These are phyloP conservation scores for Spodoptera littoralis DNA, from an alignment of 2,888 invertebrate genomes.

Conservation along the genomic window DNA sequence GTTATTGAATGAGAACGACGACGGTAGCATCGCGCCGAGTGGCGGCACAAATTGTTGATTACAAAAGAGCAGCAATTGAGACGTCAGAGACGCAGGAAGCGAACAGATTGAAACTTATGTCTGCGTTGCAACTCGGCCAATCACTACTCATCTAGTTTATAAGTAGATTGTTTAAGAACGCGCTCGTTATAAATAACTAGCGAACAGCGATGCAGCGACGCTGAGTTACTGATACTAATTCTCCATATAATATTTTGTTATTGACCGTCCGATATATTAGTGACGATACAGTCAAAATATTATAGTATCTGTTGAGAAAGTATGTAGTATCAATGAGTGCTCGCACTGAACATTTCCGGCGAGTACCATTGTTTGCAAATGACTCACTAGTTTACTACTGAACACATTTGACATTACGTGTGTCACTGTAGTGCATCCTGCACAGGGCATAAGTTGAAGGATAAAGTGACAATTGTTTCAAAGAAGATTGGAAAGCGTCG, in stretches of 20 bases:
- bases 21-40: constrained; percentile 76
- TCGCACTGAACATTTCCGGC: constrained; percentile 71
- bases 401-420: constrained; percentile 47
- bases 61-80: constrained; percentile 88
- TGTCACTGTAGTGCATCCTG: constrained; percentile 24
- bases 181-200: constrained; percentile 59
- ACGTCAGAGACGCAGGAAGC: constrained; percentile 84
- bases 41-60: constrained; percentile 86
- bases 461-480: constrained; percentile 46
- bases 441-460: constrained; percentile 32
- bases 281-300: constrained; percentile 66
- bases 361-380: constrained; percentile 79
- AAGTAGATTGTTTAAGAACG: constrained; percentile 56
- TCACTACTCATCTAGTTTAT: constrained; percentile 62
- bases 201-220: constrained; percentile 31
- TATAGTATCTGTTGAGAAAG: constrained; percentile 69
- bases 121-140: constrained; percentile 67
- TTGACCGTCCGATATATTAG: constrained; percentile 42
- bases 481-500: constrained; percentile 50
- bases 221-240: constrained; percentile 31
- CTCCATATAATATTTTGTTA: constrained; percentile 24
- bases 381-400: constrained; percentile 66
- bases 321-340: constrained; percentile 64
- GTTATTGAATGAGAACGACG: constrained; percentile 79
- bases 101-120: constrained; percentile 85